A percentile compares a stretch with the other conserved stretches of the same genome.
Conservation (phyloP, 2,113 vertebrate species). For the Sclerurus mexicanus region DNA sequence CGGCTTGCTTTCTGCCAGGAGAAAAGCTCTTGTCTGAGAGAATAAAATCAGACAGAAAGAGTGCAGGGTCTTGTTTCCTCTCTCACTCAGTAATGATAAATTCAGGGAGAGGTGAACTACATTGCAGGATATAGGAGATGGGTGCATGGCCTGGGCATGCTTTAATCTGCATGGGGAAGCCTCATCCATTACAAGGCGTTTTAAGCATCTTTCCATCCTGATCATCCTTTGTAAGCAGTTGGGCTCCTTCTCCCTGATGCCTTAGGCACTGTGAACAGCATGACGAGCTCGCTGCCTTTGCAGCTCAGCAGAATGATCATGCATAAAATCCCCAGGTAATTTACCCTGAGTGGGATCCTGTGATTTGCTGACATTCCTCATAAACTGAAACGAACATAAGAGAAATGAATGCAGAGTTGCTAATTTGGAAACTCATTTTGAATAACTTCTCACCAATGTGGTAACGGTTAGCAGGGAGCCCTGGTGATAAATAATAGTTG, state of each 20-base stretch:
- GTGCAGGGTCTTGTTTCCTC: not conserved
- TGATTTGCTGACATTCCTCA: constrained; percentile 57
- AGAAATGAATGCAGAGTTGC: not conserved
- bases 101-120: not conserved
- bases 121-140: not conserved
- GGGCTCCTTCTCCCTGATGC: not conserved
- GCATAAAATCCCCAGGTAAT: constrained; percentile 61
- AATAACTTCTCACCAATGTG: not conserved
- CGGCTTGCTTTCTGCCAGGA: not conserved
- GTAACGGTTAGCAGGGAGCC: constrained; percentile 21
- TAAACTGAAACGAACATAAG: constrained; percentile 42
- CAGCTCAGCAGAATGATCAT: not conserved
- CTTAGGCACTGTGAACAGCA: not conserved
- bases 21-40: not conserved
- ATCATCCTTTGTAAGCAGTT: not conserved
- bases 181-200: not conserved
- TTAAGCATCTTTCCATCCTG: not conserved
- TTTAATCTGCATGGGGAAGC: not conserved
- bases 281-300: not conserved
- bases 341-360: constrained; percentile 53
- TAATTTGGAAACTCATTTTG: constrained; percentile 60
- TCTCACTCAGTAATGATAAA: not conserved
- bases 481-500: constrained; percentile 51
- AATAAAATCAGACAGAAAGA: not conserved
- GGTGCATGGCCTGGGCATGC: not conserved